A percentile compares a stretch with the other conserved stretches of the same genome.
Evolutionary conservation across 2,113 vertebrate genomes (phyloP).

Genomic region (Pterocles gutturalis): DNA sequence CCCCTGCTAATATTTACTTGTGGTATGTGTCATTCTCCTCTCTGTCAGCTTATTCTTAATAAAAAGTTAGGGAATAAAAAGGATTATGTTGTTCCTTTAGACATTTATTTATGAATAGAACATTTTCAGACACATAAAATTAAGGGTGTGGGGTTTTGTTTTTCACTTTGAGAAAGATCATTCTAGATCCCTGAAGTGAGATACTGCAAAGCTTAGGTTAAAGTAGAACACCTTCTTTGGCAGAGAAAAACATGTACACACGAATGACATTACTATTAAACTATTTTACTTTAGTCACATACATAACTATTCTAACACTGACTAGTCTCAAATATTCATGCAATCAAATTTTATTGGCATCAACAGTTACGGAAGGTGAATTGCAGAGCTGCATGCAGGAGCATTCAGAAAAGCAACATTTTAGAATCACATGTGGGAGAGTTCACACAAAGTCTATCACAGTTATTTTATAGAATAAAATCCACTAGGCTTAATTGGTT

Average conservation of each 20-base stretch:
- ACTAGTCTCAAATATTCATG: constrained; percentile 21
- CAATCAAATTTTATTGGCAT: constrained; percentile 31
- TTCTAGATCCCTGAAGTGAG: not conserved
- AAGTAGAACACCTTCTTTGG: not conserved
- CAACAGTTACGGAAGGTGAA: not conserved
- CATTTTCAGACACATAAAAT: not conserved
- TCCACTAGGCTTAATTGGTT: not conserved
- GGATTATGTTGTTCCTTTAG: not conserved
- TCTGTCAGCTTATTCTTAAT: not conserved
- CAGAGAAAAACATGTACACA: constrained; percentile 20
- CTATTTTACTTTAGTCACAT: constrained; percentile 34
- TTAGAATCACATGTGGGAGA: not conserved
- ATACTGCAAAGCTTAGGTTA: not conserved
- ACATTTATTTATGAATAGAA: not conserved
- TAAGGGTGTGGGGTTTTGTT: not conserved
- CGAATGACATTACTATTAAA: not conserved
- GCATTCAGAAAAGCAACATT: constrained; percentile 43
- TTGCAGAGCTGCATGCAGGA: constrained; percentile 40
- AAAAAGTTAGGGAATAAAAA: not conserved
- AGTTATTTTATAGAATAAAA: not conserved
- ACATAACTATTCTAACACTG: constrained; percentile 37
- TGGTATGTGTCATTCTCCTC: not conserved
- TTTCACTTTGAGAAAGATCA: not conserved
- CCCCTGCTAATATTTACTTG: not conserved
- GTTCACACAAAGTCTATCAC: constrained; percentile 28